Evolutionary conservation across 1,140 invertebrate genomes (phyloP).

Genomic region (Rhynchophorus ferrugineus): DNA sequence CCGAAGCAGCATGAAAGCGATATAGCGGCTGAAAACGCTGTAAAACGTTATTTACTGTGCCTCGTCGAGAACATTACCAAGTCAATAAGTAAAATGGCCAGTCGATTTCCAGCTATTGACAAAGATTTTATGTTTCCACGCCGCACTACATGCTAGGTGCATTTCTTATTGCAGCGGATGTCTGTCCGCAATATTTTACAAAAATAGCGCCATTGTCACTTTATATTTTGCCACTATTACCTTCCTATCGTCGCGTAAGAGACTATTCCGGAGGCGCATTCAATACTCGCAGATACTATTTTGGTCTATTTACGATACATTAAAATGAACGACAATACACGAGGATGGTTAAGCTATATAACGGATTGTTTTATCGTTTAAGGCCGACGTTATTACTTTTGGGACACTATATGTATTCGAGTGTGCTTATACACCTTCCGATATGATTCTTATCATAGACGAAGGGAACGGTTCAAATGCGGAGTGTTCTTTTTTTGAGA

Average conservation of each 20-base stretch:
- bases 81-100: not conserved
- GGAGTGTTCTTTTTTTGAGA: no score
- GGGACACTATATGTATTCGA: no score
- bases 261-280: conserved; percentile 11
- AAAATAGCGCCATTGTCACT: conserved; percentile 12
- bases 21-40: not conserved
- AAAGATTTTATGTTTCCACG: not conserved
- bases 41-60: not conserved
- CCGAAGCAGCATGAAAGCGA: no score
- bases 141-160: not conserved
- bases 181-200: conserved; percentile 13
- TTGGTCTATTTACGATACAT: conserved; percentile 13
- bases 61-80: not conserved
- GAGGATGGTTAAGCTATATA: not conserved
- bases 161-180: conserved; percentile 3
- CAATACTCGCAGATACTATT: conserved; percentile 8
- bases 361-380: not conserved
- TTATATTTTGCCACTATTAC: conserved; percentile 15
- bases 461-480: no score
- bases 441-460: no score
- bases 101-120: not conserved
- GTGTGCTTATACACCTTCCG: no score
- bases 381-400: no score
- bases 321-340: not conserved
- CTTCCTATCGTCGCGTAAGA: conserved; percentile 17